Evolutionary conservation across 2,113 vertebrate genomes (phyloP).

Genomic region (Aphyosemion australe): DNA sequence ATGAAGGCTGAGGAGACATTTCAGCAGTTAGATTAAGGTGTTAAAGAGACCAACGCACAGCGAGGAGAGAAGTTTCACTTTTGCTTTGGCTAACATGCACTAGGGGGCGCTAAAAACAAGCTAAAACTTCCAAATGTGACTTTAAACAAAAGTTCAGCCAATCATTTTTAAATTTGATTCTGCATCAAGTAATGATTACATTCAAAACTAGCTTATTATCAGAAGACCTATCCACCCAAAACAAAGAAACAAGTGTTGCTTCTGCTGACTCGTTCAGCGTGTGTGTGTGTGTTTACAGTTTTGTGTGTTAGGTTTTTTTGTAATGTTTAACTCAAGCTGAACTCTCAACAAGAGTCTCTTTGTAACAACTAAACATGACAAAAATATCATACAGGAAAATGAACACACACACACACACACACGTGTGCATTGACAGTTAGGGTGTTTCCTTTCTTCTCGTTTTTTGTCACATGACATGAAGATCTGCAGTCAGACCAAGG

Average conservation of each 20-base stretch:
- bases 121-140: no score
- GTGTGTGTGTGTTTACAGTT: no score
- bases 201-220: slow-evolving; percentile 1
- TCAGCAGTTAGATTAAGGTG: no score
- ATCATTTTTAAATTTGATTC: background rate
- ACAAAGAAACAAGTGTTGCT: no score
- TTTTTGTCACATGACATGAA: background rate
- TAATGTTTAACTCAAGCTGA: slow-evolving; percentile 39
- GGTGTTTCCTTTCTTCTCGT: slow-evolving; percentile 8
- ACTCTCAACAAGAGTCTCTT: slow-evolving; percentile 20
- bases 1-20: no score
- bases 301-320: no score
- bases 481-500: background rate
- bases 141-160: background rate
- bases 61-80: no score
- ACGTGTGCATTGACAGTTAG: slow-evolving; percentile 1
- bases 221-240: no score
- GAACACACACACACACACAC: slow-evolving; percentile 31
- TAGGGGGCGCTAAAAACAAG: no score
- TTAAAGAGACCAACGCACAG: no score
- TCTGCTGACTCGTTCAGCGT: no score
- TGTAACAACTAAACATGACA: slow-evolving; percentile 27
- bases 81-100: no score
- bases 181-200: background rate
- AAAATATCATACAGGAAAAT: slow-evolving; percentile 56